Evolutionary conservation across 2,888 invertebrate genomes (phyloP).

Genomic region (Ophion ventricosus): DNA sequence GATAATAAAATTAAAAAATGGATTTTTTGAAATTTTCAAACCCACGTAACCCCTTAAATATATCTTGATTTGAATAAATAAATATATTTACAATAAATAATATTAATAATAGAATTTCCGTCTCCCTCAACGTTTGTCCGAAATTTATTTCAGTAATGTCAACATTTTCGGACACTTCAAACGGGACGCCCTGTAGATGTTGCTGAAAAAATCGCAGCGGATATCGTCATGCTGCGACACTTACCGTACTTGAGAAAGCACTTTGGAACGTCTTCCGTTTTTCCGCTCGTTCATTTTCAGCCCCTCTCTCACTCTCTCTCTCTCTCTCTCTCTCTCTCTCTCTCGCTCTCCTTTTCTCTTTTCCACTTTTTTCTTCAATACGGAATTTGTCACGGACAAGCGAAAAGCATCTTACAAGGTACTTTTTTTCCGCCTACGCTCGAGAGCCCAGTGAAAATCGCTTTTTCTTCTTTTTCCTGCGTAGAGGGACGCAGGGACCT

Average conservation of each 20-base stretch:
- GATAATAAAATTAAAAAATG: too few relatives aligned
- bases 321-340: neutral
- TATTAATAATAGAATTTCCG: too few relatives aligned
- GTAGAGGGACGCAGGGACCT: neutral
- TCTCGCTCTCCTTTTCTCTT: neutral
- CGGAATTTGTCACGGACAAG: neutral
- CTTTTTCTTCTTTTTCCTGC: too few relatives aligned
- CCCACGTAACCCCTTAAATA: too few relatives aligned
- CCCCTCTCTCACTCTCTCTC: neutral
- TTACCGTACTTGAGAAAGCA: neutral
- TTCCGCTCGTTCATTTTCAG: neutral
- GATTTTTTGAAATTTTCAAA: too few relatives aligned
- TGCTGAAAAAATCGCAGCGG: neutral
- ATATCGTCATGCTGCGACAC: neutral
- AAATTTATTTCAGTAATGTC: too few relatives aligned
- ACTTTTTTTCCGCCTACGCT: neutral
- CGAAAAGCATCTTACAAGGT: neutral
- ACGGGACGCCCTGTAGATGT: too few relatives aligned
- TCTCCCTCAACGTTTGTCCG: too few relatives aligned
- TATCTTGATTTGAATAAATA: too few relatives aligned
- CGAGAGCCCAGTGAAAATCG: neutral
- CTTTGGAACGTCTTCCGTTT: neutral
- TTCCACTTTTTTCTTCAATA: neutral
- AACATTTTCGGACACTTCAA: too few relatives aligned
- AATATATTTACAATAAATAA: too few relatives aligned